Percentiles rank a stretch among this genome's conserved stretches.
phyloP scores from a whole-genome alignment of 1,140 invertebrate species.

The Meloidogyne chitwoodi region DNA sequence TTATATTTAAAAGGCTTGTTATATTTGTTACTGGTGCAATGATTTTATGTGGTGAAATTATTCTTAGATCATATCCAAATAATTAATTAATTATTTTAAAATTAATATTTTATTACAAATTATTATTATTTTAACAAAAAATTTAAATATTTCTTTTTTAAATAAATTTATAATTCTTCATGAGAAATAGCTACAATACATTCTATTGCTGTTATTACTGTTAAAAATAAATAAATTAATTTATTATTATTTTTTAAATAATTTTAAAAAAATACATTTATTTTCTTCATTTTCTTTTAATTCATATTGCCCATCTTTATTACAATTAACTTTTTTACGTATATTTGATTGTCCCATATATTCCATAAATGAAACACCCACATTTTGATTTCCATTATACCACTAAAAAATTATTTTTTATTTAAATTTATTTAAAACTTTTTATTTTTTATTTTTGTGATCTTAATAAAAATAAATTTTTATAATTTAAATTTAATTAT shows the following conservation, averaged over 20 bases:
- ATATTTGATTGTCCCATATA: not conserved
- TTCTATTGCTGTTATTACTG: not conserved
- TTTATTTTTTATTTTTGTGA: not conserved
- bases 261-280: not conserved
- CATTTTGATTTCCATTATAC: not conserved
- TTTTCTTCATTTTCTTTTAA: not conserved
- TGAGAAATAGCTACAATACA: not conserved
- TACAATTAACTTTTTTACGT: not conserved
- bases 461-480: too few species aligned
- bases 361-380: slow-evolving; percentile 8
- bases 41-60: slow-evolving; percentile 57
- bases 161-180: not conserved
- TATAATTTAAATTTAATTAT: too few species aligned
- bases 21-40: slow-evolving; percentile 52
- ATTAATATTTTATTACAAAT: too few species aligned
- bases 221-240: not conserved
- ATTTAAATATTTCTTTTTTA: not conserved
- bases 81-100: too few species aligned
- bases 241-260: not conserved
- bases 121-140: too few species aligned
- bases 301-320: not conserved
- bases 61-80: slow-evolving; percentile 50
- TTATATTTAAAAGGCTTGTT: slow-evolving; percentile 30
- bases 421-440: not conserved
- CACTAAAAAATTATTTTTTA: not conserved